Percentiles rank a stretch among this genome's conserved stretches.
phyloP scores from a whole-genome alignment of 2,888 invertebrate species.

The Magallana nippona region DNA sequence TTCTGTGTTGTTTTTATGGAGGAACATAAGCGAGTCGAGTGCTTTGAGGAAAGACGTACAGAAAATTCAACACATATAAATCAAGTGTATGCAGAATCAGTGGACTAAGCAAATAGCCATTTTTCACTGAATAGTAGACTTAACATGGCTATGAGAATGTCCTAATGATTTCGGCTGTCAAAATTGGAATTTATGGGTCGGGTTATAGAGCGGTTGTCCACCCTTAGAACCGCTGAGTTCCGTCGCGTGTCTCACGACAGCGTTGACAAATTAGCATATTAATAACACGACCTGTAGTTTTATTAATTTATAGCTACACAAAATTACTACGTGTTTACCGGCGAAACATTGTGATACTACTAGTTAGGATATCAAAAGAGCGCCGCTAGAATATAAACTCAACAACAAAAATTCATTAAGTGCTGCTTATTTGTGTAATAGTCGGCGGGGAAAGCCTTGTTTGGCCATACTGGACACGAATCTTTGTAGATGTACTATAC shows the following conservation, averaged over 20 bases:
- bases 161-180: conserved; percentile 26
- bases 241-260: conserved; percentile 35
- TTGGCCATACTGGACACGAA: too few species aligned
- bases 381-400: conserved; percentile 1
- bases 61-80: background rate
- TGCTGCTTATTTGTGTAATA: conserved; percentile 3
- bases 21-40: too few species aligned
- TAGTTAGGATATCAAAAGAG: background rate
- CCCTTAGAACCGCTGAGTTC: conserved; percentile 15
- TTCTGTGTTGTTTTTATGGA: too few species aligned
- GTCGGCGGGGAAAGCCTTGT: background rate
- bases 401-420: conserved; percentile 20
- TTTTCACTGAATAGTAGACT: conserved; percentile 11
- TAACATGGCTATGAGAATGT: conserved; percentile 18
- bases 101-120: conserved; percentile 28
- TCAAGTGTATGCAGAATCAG: conserved; percentile 15
- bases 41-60: background rate
- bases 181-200: conserved; percentile 21
- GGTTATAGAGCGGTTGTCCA: conserved; percentile 31
- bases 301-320: conserved; percentile 41
- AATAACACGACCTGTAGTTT: conserved; percentile 34
- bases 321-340: background rate
- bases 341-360: conserved; percentile 13
- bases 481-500: too few species aligned
- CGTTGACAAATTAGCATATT: conserved; percentile 40